phyloP scores from a whole-genome alignment of 2,888 invertebrate species.

The Leptura quadrifasciata region DNA sequence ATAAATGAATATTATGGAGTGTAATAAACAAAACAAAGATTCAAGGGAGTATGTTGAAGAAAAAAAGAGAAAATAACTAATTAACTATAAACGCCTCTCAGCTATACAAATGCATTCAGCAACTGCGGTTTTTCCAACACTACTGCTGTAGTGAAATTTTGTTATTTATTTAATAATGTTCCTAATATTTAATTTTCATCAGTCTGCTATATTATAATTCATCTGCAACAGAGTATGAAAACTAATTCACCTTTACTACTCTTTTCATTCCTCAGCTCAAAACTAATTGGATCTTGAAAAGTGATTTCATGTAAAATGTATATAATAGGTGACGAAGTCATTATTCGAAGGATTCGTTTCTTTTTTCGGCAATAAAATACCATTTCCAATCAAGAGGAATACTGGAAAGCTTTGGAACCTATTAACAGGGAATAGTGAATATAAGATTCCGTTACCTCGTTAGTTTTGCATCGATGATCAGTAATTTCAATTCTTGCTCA shows the following conservation, averaged over 20 bases:
- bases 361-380: background rate
- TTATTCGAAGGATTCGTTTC: conserved; percentile 3
- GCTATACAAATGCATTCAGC: too few species aligned
- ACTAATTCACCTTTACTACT: background rate
- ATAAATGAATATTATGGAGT: too few species aligned
- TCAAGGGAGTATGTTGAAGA: too few species aligned
- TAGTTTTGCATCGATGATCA: background rate
- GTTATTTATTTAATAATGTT: too few species aligned
- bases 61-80: too few species aligned
- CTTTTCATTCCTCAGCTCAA: background rate
- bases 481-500: background rate
- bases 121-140: too few species aligned
- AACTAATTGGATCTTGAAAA: background rate
- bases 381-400: background rate
- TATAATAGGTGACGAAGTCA: background rate
- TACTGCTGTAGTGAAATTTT: too few species aligned
- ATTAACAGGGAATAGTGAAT: background rate
- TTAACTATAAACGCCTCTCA: too few species aligned
- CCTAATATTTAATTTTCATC: background rate
- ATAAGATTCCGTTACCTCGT: background rate
- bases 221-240: background rate
- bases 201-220: background rate
- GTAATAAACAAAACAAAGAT: too few species aligned
- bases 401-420: background rate
- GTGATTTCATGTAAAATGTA: background rate